Evolutionary conservation across 2,797 vertebrate species (phyloP).

Genomic region (Balearica regulorum): DNA sequence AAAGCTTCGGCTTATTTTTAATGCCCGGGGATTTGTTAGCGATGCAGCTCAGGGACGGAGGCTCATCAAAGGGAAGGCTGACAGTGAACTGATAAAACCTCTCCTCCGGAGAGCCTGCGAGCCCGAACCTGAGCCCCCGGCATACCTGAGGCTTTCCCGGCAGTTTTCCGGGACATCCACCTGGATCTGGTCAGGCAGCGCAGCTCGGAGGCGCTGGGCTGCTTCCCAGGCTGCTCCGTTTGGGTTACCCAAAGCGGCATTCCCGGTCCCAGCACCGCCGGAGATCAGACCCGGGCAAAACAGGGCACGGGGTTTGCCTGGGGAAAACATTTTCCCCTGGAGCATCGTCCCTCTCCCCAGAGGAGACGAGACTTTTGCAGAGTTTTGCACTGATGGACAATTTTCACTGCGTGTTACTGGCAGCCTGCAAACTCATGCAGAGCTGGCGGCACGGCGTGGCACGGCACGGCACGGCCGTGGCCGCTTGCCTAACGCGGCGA

Average conservation of each 20-base stretch:
- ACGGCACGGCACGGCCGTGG: rapidly evolving
- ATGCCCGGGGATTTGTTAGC: neutral
- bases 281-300: neutral
- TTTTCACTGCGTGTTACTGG: rapidly evolving
- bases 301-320: neutral
- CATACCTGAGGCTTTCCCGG: neutral
- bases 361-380: neutral
- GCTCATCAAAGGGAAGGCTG: neutral
- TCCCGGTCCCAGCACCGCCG: rapidly evolving
- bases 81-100: neutral
- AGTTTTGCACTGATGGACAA: neutral
- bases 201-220: neutral
- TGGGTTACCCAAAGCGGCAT: rapidly evolving
- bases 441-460: neutral
- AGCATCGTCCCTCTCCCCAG: neutral
- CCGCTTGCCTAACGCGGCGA: neutral
- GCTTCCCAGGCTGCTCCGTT: neutral
- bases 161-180: rapidly evolving
- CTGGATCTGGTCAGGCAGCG: neutral
- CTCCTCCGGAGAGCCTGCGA: neutral
- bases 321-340: neutral
- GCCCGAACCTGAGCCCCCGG: rapidly evolving
- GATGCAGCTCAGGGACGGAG: neutral
- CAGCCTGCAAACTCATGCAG: neutral
- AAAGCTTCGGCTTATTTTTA: neutral